Percentiles rank a stretch among this genome's conserved stretches.
Conservation (phyloP, 2,797 vertebrate species). For the Alexandromys oeconomus region DNA sequence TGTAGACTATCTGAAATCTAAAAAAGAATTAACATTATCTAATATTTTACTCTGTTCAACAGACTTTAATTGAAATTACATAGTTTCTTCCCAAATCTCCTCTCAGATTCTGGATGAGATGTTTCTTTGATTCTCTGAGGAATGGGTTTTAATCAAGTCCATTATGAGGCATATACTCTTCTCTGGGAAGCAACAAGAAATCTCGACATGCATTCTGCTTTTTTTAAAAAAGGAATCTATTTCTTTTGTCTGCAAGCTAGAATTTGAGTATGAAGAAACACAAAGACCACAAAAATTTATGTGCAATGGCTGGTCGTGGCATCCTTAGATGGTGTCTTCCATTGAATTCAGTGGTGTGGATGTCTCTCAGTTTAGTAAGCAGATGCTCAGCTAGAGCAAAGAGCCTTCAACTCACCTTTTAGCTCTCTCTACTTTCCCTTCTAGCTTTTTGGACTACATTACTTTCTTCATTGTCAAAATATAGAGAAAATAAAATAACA, state of each 20-base stretch:
- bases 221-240: background rate
- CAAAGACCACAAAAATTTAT: background rate
- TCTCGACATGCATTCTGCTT: background rate
- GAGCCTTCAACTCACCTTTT: background rate
- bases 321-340: background rate
- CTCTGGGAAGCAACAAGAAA: background rate
- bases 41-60: constrained; percentile 8
- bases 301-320: background rate
- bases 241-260: constrained; percentile 1
- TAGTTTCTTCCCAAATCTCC: background rate
- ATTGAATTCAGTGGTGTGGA: background rate
- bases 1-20: background rate
- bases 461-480: background rate
- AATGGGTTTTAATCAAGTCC: background rate
- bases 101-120: background rate
- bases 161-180: background rate
- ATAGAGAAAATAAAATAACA: background rate
- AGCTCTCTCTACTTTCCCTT: background rate
- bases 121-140: background rate
- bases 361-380: background rate
- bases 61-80: background rate
- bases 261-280: constrained; percentile 27
- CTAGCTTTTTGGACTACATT: background rate
- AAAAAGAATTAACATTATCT: constrained; percentile 3
- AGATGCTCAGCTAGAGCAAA: background rate